Evolutionary conservation across 2,113 vertebrate species (phyloP).

Genomic region (Anolis carolinensis): DNA sequence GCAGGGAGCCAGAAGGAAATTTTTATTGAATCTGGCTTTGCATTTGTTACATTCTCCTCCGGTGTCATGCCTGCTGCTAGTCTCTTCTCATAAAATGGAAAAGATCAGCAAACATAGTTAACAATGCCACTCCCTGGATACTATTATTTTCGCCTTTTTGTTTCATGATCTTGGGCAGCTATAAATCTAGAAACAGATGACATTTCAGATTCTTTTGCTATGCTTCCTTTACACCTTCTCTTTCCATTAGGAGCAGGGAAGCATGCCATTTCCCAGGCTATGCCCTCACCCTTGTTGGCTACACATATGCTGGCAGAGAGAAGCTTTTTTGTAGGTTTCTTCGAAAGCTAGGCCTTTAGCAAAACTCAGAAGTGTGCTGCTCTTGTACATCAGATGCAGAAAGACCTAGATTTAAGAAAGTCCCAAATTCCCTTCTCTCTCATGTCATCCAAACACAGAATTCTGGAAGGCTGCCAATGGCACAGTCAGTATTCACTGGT

Average conservation of each 20-base stretch:
- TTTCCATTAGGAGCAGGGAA: slow-evolving; percentile 7
- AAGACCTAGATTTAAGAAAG: background rate
- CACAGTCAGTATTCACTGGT: background rate
- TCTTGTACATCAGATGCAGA: background rate
- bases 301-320: slow-evolving; percentile 1
- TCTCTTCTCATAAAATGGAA: background rate
- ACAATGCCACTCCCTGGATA: background rate
- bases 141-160: background rate
- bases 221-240: background rate
- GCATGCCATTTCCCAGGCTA: slow-evolving; percentile 14
- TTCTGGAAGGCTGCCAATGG: background rate
- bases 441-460: background rate
- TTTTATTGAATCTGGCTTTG: background rate
- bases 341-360: slow-evolving; percentile 6
- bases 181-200: background rate
- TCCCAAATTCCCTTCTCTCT: background rate
- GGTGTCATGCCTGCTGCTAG: background rate
- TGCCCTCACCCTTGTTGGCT: background rate
- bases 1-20: slow-evolving; percentile 2
- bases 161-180: background rate
- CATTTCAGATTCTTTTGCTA: background rate
- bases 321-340: background rate
- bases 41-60: background rate
- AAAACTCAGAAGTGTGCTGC: background rate
- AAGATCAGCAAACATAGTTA: background rate